phyloP scores from a whole-genome alignment of 1,140 invertebrate genomes.

The Drosophila nasuta region DNA sequence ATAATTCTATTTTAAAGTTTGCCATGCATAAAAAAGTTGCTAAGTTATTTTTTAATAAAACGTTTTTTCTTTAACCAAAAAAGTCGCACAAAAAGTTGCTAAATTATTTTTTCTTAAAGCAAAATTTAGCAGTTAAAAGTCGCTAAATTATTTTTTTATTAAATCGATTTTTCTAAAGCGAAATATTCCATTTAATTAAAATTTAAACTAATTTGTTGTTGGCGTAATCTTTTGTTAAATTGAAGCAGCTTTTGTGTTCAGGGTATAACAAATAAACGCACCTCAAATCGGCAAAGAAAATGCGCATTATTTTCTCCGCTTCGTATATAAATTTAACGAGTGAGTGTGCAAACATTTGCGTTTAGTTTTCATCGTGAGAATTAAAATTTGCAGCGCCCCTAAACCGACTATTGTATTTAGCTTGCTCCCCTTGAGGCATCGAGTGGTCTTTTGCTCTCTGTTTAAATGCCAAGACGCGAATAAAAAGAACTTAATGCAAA shows the following conservation, averaged over 20 bases:
- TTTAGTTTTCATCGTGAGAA: slow-evolving; percentile 41
- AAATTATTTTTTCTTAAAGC: too few species aligned
- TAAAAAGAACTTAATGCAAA: slow-evolving; percentile 49
- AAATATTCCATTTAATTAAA: background rate
- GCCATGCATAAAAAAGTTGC: too few species aligned
- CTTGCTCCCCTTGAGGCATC: background rate
- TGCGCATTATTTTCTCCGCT: slow-evolving; percentile 12
- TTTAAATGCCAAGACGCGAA: slow-evolving; percentile 37
- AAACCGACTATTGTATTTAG: background rate
- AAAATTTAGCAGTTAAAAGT: too few species aligned
- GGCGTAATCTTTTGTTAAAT: background rate
- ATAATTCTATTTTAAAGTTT: too few species aligned
- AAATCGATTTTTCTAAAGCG: too few species aligned
- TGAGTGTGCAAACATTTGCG: slow-evolving; percentile 40
- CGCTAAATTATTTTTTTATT: too few species aligned
- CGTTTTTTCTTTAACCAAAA: too few species aligned
- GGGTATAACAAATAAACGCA: slow-evolving; percentile 5
- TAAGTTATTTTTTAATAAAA: too few species aligned
- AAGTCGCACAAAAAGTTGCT: too few species aligned
- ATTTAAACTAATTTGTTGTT: background rate
- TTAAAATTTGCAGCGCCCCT: slow-evolving; percentile 21
- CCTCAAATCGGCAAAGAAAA: slow-evolving; percentile 34
- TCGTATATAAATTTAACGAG: slow-evolving; percentile 40
- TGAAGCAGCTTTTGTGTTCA: background rate
- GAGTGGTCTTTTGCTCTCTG: slow-evolving; percentile 1